These are phyloP conservation scores for Callorhinus ursinus DNA, from an alignment of 2,113 vertebrate genomes.

Conservation along the genomic window DNA sequence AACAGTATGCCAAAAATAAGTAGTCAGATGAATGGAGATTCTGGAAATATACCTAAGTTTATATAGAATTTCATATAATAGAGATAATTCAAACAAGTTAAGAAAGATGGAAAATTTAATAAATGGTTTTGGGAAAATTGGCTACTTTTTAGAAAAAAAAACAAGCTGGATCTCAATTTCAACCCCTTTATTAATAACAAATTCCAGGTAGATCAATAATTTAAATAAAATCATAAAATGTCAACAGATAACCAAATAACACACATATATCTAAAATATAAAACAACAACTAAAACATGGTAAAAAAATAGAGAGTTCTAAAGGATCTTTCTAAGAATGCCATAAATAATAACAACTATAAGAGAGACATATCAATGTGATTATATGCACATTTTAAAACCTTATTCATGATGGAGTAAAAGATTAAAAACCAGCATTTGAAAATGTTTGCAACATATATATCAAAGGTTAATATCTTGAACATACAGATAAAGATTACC, in stretches of 20 bases:
- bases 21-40: neutral
- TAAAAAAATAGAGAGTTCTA: neutral
- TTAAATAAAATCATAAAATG: constrained; percentile 18
- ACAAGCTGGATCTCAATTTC: neutral
- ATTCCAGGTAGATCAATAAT: neutral
- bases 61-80: neutral
- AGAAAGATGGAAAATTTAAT: neutral
- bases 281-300: neutral
- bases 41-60: neutral
- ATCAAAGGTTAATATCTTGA: neutral
- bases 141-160: neutral
- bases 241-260: neutral
- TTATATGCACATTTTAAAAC: neutral
- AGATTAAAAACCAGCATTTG: neutral
- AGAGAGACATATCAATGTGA: neutral
- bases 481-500: neutral
- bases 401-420: neutral
- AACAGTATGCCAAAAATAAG: neutral
- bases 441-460: neutral
- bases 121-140: neutral
- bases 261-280: neutral
- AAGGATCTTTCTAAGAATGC: neutral
- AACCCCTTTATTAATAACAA: neutral
- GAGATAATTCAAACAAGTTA: neutral
- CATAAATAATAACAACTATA: neutral